Base-by-base conservation (phyloP, 30 jellyfish, hydroid and myxozoan species). In the Aurelia coerulea region DNA sequence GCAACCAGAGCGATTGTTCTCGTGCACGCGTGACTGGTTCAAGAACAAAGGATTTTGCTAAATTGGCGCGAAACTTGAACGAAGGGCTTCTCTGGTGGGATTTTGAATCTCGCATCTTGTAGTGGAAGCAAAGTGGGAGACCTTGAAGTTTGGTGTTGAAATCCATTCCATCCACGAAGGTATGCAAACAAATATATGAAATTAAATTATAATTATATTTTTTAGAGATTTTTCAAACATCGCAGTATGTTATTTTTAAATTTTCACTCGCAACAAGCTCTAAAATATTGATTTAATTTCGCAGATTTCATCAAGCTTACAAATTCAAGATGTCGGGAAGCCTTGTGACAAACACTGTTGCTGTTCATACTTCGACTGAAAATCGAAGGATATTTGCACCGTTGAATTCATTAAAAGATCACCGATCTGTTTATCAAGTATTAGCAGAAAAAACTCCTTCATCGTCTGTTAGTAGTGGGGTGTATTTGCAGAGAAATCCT, bases 61-160 rank as follows among this genome's bases (percentile, higher is more conserved):
- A 87, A 41, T 65, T 76, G 93, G 97, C 97, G 97, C 92, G 97
- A 89, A 89, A 89, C 88, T 89, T 76, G 73, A 89, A 89, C 93
- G 65, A 58, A 67, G 73, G 90, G 93, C 79, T 73, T 73, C 86
- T 63, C 60, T 76, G 29, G 18, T 56, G 74, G 63, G 92, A 42
- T 29, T 33, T 51, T 32, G 65, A 39, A 29, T 78, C 23, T 13
- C 18, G 52, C 58, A 32, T 42, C 68, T 60, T 68, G 78, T 12
- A 68, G 84, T 49, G 72, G 81, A 65, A 65, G 81, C 56, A 42
- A 17, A 16, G 59, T 29, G 0, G 76, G 33, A 50, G 73, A 33
- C 31, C 14, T 37, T 17, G 78, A 7, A 31, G 56, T 32, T 32
- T 46, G 50, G 54, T 17, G 7, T 23, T 8, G 60, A 79, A 70